Conservation (phyloP, 2,888 invertebrate genomes). For the Carterocephalus palaemon region DNA sequence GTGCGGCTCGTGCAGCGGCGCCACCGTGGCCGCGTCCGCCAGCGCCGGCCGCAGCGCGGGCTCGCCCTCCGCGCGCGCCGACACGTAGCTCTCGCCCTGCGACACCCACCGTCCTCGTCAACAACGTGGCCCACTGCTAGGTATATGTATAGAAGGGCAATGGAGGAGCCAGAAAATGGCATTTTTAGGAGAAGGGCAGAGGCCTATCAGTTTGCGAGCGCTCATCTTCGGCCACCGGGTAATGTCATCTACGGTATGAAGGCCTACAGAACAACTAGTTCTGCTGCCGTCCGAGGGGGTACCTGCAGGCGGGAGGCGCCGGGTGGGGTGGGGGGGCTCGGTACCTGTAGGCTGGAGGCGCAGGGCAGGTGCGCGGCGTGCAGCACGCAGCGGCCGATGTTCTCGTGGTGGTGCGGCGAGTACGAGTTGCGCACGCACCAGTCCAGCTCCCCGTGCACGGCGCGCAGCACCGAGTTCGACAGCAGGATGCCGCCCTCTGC, state of each 20-base stretch:
- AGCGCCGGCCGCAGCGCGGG: conserved; percentile 46
- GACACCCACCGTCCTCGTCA: neutral
- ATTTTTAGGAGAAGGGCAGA: conserved; percentile 76
- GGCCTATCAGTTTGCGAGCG: conserved; percentile 85
- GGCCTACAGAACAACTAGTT: no score
- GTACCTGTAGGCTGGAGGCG: conserved; percentile 73
- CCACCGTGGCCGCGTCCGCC: conserved; percentile 80
- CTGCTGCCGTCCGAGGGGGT: conserved; percentile 32
- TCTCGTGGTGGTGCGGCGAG: conserved; percentile 89
- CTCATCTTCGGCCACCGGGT: conserved; percentile 74
- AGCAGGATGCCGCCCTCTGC: conserved; percentile 91
- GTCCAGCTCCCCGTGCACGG: conserved; percentile 87
- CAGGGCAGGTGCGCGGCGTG: conserved; percentile 84
- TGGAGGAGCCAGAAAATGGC: no score
- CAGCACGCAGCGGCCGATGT: conserved; percentile 91
- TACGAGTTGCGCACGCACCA: conserved; percentile 94
- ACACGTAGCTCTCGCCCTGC: conserved; percentile 49
- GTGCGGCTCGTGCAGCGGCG: conserved; percentile 81
- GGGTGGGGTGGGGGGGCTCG: neutral
- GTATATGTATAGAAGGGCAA: no score
- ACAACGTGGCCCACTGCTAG: no score
- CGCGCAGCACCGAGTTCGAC: conserved; percentile 90
- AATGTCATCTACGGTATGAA: no score
- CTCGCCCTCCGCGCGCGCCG: conserved; percentile 27
- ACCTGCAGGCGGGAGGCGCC: no score